Evolutionary conservation across 1,140 invertebrate genomes (phyloP), one percentile per base, ranked within the genome.

Genomic region (Dendroctonus valens): DNA sequence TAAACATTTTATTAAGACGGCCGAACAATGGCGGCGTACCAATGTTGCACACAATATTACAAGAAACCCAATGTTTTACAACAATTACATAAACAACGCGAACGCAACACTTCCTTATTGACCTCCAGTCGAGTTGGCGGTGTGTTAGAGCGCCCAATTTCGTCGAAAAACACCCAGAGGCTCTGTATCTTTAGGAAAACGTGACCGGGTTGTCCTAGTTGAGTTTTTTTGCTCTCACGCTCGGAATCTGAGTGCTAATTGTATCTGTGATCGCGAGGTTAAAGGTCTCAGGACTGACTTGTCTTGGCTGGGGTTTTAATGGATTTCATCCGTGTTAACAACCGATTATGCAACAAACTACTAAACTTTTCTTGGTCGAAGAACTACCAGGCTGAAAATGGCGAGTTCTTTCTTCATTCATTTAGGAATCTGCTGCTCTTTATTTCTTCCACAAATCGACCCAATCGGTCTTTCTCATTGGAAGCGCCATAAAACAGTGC

Each of bases 261-360:
- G 50, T 52, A 52, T 52, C 50, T 52, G 50, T 52, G 50, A 52
- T 52, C 50, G 26, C 37, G 9, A 52, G 50, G 50, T 52, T 26
- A 52, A 26, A 52, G 50, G 50, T 52, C 50, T 46, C 26, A 26
- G 26, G 26, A 26, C 26, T 26, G 26, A 26, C 26, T 26, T 26
- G 26, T 26, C 26, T 26, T 3, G 26, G 26, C 26, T 26, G 26
- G 26, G 26, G 26, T 26, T 26, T 26, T 26, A 26, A 26, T 26
- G 26, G 26, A 26, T 26, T 26, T 26, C 26, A 26, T 3, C 26
- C 26, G 26, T 26, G 26, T 26, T 26, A 26, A 26, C 26, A 26
- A 26, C 26, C 26, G 26, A 26, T 26, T 26, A 26, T 26, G 26
- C 26, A 26, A 26, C 26, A 26, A 26, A 26, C 1, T 26, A 26